These are phyloP conservation scores for Silurus asotus DNA, from an alignment of 2,113 vertebrate genomes.

Conservation along the genomic window DNA sequence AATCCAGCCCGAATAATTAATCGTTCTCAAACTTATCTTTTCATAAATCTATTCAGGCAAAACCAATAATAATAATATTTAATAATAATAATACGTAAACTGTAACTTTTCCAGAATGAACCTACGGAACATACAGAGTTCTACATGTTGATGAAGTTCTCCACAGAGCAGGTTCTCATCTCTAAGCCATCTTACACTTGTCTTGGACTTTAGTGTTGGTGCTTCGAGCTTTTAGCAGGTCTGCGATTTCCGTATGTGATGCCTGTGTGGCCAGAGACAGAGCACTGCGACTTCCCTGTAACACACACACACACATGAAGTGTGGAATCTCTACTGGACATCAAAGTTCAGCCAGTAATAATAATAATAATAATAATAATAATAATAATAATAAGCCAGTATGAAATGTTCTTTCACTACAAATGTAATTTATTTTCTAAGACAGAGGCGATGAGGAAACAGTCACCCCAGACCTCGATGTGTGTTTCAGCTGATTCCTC, in stretches of 20 bases:
- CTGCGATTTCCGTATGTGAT: constrained; percentile 78
- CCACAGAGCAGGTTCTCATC: background rate
- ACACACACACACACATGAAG: constrained; percentile 28
- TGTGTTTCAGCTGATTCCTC: background rate
- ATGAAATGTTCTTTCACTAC: background rate
- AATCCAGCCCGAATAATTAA: background rate
- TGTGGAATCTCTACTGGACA: background rate
- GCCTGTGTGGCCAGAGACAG: constrained; percentile 79
- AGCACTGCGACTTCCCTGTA: constrained; percentile 84
- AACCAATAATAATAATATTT: background rate
- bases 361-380: too few species aligned
- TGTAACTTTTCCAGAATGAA: background rate
- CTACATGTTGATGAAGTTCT: background rate
- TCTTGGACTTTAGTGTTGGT: constrained; percentile 59
- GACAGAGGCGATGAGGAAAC: background rate
- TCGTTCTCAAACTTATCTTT: background rate
- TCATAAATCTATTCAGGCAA: background rate
- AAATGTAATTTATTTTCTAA: background rate
- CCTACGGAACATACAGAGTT: too few species aligned
- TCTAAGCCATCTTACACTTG: constrained; percentile 47
- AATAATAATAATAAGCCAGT: too few species aligned
- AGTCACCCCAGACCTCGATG: too few species aligned
- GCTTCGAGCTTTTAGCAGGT: constrained; percentile 79
- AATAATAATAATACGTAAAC: too few species aligned
- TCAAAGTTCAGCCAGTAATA: too few species aligned